These are phyloP conservation scores for Protonibea diacanthus DNA, from an alignment of 2,797 vertebrate genomes.

Conservation along the genomic window DNA sequence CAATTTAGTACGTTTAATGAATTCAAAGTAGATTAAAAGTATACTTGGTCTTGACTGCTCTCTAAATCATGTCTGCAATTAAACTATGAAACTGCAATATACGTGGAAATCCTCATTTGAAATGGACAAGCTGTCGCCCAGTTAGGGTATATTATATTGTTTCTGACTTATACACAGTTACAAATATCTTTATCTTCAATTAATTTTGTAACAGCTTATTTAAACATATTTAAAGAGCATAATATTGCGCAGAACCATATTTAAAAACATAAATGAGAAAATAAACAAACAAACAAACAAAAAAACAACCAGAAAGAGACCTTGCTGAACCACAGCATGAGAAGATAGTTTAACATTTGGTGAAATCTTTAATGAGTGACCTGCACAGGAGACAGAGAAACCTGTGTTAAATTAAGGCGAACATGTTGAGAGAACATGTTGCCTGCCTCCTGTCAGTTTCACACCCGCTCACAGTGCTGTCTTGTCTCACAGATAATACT, in stretches of 20 bases:
- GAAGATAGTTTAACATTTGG: neutral
- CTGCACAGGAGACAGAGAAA: neutral
- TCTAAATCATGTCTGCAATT: neutral
- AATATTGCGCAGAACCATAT: neutral
- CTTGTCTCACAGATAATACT: conserved; percentile 44
- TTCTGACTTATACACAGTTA: neutral
- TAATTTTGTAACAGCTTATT: neutral
- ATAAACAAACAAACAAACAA: too few species aligned
- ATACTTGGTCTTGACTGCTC: neutral
- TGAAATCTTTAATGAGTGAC: conserved; percentile 25
- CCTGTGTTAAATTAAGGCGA: conserved; percentile 20
- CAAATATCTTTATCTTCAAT: neutral
- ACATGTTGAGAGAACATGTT: conserved; percentile 49
- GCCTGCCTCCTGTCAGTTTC: conserved; percentile 38
- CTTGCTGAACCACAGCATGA: neutral
- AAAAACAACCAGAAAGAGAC: neutral
- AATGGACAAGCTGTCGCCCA: neutral
- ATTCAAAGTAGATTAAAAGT: neutral
- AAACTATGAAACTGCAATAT: neutral
- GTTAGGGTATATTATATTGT: neutral
- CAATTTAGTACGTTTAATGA: neutral
- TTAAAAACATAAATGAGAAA: neutral
- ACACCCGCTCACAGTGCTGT: conserved; percentile 45
- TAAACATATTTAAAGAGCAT: neutral
- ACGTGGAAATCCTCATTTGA: neutral